Percentiles rank a stretch among this genome's conserved stretches.
Evolutionary conservation across 2,113 vertebrate genomes (phyloP).

Genomic region (Elgaria multicarinata): DNA sequence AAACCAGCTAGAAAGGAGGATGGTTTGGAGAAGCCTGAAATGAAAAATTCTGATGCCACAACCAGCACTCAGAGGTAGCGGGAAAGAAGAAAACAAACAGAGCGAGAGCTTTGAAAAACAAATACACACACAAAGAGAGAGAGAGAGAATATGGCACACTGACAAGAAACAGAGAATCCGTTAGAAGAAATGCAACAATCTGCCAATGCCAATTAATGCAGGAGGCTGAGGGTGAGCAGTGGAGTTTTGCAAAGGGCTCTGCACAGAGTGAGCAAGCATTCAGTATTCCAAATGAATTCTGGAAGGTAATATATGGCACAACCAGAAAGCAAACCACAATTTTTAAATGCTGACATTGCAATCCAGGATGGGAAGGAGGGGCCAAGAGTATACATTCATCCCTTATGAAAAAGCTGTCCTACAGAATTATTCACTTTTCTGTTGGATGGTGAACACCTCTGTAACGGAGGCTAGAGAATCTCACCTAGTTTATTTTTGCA

Average conservation of each 20-base stretch:
- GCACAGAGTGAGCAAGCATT: neutral
- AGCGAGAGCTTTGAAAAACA: constrained; percentile 26
- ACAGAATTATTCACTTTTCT: neutral
- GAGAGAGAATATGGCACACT: constrained; percentile 46
- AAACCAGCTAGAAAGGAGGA: constrained; percentile 43
- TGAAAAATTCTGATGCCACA: constrained; percentile 65
- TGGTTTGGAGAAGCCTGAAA: constrained; percentile 59
- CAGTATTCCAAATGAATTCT: neutral
- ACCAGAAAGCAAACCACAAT: neutral
- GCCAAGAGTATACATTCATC: neutral
- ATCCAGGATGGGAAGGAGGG: neutral
- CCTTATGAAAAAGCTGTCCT: neutral
- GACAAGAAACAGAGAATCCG: constrained; percentile 54
- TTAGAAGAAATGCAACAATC: constrained; percentile 22
- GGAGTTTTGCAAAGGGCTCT: neutral
- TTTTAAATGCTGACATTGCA: neutral
- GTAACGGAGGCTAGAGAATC: neutral
- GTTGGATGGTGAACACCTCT: neutral
- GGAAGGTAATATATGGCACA: neutral
- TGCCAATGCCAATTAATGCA: neutral
- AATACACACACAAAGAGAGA: neutral
- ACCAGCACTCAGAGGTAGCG: constrained; percentile 42
- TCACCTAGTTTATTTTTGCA: neutral
- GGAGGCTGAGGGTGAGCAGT: neutral
- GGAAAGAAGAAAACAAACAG: constrained; percentile 20